Conservation (phyloP, 2,888 invertebrate genomes). For the Pyrgus malvae region DNA sequence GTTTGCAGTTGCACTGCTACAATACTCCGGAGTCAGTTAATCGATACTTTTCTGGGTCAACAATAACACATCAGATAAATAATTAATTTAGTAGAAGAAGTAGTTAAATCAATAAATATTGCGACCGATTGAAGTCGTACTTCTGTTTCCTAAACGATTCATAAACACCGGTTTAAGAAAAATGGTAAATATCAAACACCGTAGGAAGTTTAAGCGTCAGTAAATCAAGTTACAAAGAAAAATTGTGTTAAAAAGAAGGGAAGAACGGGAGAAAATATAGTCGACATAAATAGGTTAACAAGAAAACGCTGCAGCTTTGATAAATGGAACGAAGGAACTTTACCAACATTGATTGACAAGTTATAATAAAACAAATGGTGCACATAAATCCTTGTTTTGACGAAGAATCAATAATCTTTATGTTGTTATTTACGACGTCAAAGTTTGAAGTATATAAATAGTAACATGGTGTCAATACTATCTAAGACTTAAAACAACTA, state of each 20-base stretch:
- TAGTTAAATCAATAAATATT: too few species aligned
- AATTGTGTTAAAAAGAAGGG: not conserved
- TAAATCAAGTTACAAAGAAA: not conserved
- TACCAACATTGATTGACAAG: not conserved
- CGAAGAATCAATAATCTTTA: not conserved
- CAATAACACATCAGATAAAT: too few species aligned
- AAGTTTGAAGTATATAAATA: too few species aligned
- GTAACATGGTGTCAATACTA: too few species aligned
- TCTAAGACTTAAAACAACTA: too few species aligned
- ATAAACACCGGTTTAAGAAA: not conserved
- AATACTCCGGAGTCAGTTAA: too few species aligned
- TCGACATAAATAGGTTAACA: not conserved
- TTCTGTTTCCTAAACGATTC: too few species aligned
- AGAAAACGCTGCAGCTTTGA: not conserved
- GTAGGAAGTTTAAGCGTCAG: not conserved
- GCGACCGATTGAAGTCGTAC: too few species aligned
- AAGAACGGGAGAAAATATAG: not conserved
- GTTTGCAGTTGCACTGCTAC: too few species aligned
- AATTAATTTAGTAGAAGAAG: too few species aligned
- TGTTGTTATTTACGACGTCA: not conserved
- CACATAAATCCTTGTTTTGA: too few species aligned
- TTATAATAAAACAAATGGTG: not conserved
- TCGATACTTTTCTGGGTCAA: too few species aligned
- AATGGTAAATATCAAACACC: not conserved
- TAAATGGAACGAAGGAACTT: not conserved